Conservation (phyloP, 2,797 vertebrate genomes). For the Enteromius thamalakanensis region DNA sequence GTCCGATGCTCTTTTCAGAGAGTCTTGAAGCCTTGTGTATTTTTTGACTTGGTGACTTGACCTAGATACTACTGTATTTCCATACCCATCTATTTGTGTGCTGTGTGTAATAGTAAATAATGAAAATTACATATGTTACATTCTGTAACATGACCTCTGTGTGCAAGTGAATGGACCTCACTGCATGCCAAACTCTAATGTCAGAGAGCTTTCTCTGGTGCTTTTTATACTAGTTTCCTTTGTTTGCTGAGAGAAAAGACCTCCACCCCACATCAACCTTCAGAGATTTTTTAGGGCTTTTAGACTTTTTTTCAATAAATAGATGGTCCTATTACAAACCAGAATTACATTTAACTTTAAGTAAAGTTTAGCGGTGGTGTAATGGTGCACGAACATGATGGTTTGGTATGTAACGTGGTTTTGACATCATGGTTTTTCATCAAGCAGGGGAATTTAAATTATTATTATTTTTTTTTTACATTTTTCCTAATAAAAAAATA, state of each 20-base stretch:
- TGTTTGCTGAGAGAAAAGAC: conserved; percentile 24
- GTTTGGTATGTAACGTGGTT: not conserved
- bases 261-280: conserved; percentile 13
- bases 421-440: not conserved
- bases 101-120: not conserved
- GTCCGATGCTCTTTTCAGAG: not conserved
- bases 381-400: not conserved
- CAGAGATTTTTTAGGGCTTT: not conserved
- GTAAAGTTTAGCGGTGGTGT: not conserved
- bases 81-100: conserved; percentile 2
- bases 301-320: conserved; percentile 1
- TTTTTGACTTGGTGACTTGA: conserved; percentile 1
- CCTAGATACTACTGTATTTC: not conserved
- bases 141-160: conserved; percentile 8
- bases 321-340: not conserved
- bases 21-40: not conserved
- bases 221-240: conserved; percentile 27
- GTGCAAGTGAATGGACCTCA: not conserved
- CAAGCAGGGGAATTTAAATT: not conserved
- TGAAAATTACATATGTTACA: not conserved
- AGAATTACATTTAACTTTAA: not conserved
- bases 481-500: not conserved
- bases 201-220: conserved; percentile 19
- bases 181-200: conserved; percentile 10
- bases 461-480: too few species aligned